Percentiles rank a stretch among this genome's conserved stretches.
Conservation (phyloP, 1,140 invertebrate genomes). For the Ephestia elutella region DNA sequence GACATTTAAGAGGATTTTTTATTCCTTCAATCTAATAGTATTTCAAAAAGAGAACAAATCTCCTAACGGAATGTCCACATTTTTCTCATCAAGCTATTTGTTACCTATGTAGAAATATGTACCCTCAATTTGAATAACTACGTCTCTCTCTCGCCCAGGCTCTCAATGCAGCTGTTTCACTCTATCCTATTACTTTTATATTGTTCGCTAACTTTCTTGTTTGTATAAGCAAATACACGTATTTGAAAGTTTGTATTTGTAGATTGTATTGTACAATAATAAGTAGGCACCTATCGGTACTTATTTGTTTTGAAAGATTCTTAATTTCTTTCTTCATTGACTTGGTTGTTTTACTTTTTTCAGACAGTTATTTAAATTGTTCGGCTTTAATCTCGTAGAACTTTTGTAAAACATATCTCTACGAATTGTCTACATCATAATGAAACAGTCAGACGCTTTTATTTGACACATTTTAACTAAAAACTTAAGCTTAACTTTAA, state of each 20-base stretch:
- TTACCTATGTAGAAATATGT: conserved; percentile 73
- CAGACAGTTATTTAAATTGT: too few species aligned
- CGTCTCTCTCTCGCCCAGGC: conserved; percentile 44
- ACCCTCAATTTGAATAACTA: conserved; percentile 71
- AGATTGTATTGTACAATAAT: conserved; percentile 64
- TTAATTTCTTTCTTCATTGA: conserved; percentile 8
- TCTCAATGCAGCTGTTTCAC: conserved; percentile 30
- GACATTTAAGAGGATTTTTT: too few species aligned
- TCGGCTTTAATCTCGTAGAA: too few species aligned
- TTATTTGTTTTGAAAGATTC: conserved; percentile 30
- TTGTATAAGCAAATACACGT: conserved; percentile 73
- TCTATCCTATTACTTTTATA: conserved; percentile 73
- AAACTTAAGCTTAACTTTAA: too few species aligned
- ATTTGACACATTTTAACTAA: too few species aligned
- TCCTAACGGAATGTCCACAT: conserved; percentile 47
- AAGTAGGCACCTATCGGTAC: conserved; percentile 39
- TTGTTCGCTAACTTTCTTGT: conserved; percentile 74
- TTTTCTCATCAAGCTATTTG: conserved; percentile 67
- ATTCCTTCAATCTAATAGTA: too few species aligned
- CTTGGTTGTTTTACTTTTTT: conserved; percentile 16
- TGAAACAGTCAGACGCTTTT: too few species aligned
- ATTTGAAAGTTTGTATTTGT: conserved; percentile 74
- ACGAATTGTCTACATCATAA: too few species aligned
- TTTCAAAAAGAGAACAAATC: neutral
- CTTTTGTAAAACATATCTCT: too few species aligned